Conservation (phyloP, 1,140 invertebrate genomes). For the Cyrtorhinus lividipennis region DNA sequence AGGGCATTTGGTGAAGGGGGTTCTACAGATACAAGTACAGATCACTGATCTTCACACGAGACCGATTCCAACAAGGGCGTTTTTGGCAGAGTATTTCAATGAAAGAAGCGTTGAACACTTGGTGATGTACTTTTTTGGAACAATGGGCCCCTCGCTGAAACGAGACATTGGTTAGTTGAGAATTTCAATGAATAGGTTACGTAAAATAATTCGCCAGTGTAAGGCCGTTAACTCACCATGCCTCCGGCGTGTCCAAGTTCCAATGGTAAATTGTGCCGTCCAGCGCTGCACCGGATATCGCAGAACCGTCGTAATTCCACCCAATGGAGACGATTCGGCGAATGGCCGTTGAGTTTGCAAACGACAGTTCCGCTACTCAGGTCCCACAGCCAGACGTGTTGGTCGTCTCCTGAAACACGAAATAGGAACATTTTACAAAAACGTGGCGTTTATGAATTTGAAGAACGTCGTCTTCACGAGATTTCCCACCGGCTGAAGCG, state of each 20-base stretch:
- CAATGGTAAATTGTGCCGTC: constrained; percentile 44
- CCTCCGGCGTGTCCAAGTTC: constrained; percentile 32
- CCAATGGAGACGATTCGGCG: constrained; percentile 42
- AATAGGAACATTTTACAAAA: constrained; percentile 19
- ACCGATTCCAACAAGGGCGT: constrained; percentile 21
- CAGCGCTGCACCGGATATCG: constrained; percentile 43
- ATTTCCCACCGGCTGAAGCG: constrained; percentile 51
- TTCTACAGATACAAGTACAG: too few relatives aligned
- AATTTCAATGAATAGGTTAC: neutral
- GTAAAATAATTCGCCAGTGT: neutral
- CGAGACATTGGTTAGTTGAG: neutral
- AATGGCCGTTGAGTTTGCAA: constrained; percentile 44
- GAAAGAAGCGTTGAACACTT: constrained; percentile 21
- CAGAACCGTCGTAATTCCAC: constrained; percentile 43
- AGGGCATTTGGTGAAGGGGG: too few relatives aligned
- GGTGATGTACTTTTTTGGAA: constrained; percentile 19
- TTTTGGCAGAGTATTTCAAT: constrained; percentile 20
- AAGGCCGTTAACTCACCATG: constrained; percentile 9
- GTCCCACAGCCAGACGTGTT: constrained; percentile 51
- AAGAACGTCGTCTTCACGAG: too few relatives aligned
- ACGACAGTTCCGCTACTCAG: constrained; percentile 41
- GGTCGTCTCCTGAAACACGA: constrained; percentile 51
- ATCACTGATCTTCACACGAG: too few relatives aligned
- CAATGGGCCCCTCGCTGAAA: constrained; percentile 16
- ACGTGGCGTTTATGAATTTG: constrained; percentile 14